Conservation (phyloP, 2,888 invertebrate genomes). For the Euzetes globulus region DNA sequence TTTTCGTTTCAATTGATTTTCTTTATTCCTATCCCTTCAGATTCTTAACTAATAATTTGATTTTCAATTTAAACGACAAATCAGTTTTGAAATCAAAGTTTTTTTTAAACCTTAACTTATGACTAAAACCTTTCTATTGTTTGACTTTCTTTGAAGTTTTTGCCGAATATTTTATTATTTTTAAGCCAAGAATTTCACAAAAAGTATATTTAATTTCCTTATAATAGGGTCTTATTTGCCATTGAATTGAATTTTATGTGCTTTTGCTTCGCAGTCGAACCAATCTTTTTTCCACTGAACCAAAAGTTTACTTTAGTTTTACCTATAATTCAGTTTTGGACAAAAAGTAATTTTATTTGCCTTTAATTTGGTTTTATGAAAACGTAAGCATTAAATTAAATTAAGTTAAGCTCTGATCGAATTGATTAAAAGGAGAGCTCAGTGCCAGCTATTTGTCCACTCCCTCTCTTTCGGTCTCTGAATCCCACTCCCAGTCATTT, state of each 20-base stretch:
- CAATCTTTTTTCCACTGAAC: background rate
- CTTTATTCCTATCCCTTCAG: background rate
- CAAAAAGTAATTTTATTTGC: constrained; percentile 18
- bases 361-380: constrained; percentile 18
- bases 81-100: background rate
- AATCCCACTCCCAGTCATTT: background rate
- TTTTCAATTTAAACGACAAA: constrained; percentile 5
- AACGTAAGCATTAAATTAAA: constrained; percentile 23
- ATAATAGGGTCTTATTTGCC: background rate
- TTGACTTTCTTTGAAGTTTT: background rate
- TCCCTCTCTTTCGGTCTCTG: background rate
- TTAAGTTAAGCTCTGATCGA: constrained; percentile 20
- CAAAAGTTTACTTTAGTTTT: background rate
- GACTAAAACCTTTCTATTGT: background rate
- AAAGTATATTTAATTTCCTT: background rate
- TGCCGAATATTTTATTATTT: background rate
- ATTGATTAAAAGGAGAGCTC: background rate
- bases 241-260: background rate
- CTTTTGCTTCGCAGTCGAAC: too few relatives aligned
- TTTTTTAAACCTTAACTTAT: too few relatives aligned
- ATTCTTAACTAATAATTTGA: background rate
- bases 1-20: background rate
- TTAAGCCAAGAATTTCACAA: background rate
- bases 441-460: background rate
- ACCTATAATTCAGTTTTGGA: background rate